A percentile compares a stretch with the other conserved stretches of the same genome.
Evolutionary conservation across 2,888 invertebrate genomes (phyloP).

Genomic region (Merodon equestris): DNA sequence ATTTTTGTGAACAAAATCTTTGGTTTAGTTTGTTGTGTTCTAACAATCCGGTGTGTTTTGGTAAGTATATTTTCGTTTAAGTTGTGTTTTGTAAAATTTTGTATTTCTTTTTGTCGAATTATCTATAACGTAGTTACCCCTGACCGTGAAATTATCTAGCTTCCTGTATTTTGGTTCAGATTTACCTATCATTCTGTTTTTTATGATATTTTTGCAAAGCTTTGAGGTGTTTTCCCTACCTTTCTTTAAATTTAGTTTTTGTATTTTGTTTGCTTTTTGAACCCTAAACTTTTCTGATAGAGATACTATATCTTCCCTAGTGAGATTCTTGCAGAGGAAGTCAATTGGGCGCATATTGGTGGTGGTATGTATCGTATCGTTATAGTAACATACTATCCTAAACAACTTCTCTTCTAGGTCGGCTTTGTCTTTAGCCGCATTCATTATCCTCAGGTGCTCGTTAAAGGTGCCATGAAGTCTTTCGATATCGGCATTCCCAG

Average conservation of each 20-base stretch:
- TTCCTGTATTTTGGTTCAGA: conserved; percentile 6
- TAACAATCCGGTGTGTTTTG: too few relatives aligned
- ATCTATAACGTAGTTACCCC: too few relatives aligned
- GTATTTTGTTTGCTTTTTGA: not conserved
- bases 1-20: too few relatives aligned
- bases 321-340: conserved; percentile 6
- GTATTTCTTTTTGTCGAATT: conserved; percentile 12
- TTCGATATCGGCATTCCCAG: conserved; percentile 21
- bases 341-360: conserved; percentile 2
- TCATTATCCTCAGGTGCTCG: conserved; percentile 26
- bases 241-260: not conserved
- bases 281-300: not conserved
- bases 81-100: conserved; percentile 6
- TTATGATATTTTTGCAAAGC: not conserved
- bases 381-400: conserved; percentile 2
- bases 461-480: conserved; percentile 19
- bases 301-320: not conserved
- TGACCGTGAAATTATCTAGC: too few relatives aligned
- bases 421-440: conserved; percentile 19
- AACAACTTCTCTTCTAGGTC: conserved; percentile 3
- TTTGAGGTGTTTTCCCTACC: not conserved
- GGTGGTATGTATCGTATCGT: not conserved
- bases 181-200: conserved; percentile 6
- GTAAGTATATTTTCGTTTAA: conserved; percentile 1
- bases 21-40: too few relatives aligned